A percentile compares a stretch with the other conserved stretches of the same genome.
Evolutionary conservation across 2,797 vertebrate genomes (phyloP).

Genomic region (Schizothorax lantsangensis): DNA sequence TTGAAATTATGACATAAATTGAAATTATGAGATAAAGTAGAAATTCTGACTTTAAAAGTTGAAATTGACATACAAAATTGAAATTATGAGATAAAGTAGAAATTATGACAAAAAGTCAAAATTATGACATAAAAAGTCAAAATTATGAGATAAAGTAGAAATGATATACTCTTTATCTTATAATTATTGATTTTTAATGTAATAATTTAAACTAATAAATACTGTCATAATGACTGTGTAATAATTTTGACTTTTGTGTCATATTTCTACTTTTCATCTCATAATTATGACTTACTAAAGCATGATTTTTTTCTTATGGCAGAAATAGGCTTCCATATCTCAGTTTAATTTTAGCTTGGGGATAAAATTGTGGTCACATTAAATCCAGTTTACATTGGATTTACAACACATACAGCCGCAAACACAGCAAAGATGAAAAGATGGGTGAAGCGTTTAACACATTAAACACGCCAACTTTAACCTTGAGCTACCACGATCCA

Average conservation of each 20-base stretch:
- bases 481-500: background rate
- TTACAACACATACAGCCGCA: background rate
- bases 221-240: background rate
- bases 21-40: background rate
- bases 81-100: too few relatives aligned
- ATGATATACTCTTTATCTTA: background rate
- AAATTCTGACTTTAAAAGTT: background rate
- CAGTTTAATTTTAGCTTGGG: background rate
- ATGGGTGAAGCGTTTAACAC: conserved; percentile 1
- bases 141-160: background rate
- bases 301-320: background rate
- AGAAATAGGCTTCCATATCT: background rate
- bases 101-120: too few relatives aligned
- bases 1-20: background rate
- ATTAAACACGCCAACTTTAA: background rate
- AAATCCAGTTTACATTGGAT: conserved; percentile 24
- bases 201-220: background rate
- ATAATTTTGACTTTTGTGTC: background rate
- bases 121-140: background rate
- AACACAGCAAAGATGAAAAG: background rate
- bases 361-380: background rate
- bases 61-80: background rate
- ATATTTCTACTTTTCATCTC: background rate
- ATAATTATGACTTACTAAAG: background rate
- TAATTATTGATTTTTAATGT: background rate